phyloP scores from a whole-genome alignment of 2,888 invertebrate species.

The Girardia tigrina region DNA sequence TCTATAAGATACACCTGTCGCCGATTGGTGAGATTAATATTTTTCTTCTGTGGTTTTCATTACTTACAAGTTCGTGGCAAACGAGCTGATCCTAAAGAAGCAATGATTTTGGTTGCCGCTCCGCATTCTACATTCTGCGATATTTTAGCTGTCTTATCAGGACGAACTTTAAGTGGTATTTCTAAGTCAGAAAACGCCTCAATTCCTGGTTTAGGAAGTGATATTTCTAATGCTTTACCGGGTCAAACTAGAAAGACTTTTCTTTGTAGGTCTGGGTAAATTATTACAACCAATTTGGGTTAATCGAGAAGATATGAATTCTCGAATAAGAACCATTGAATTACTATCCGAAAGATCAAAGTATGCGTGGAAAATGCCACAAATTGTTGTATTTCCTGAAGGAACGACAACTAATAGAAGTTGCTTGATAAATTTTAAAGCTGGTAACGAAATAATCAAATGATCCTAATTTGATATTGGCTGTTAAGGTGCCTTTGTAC shows the following conservation, averaged over 20 bases:
- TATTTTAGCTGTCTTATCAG: not conserved
- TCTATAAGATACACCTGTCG: not conserved
- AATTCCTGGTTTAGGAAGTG: not conserved
- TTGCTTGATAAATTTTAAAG: conserved; percentile 57
- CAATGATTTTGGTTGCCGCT: conserved; percentile 70
- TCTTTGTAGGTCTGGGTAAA: conserved; percentile 24
- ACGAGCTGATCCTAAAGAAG: conserved; percentile 62
- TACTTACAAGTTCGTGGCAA: conserved; percentile 64
- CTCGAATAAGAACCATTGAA: conserved; percentile 24
- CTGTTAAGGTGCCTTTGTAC: conserved; percentile 71
- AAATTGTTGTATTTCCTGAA: conserved; percentile 83
- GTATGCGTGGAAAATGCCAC: conserved; percentile 55
- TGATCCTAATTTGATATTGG: not conserved
- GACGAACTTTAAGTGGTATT: conserved; percentile 26
- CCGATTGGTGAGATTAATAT: conserved; percentile 51
- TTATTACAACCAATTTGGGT: conserved; percentile 31
- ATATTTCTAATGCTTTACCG: no score
- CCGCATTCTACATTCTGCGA: conserved; percentile 85
- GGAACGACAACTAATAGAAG: conserved; percentile 87
- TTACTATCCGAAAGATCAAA: not conserved
- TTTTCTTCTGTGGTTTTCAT: conserved; percentile 68
- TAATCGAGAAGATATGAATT: conserved; percentile 25
- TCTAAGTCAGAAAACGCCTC: conserved; percentile 16
- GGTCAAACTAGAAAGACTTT: no score
- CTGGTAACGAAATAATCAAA: conserved; percentile 40